phyloP scores from a whole-genome alignment of 2,888 invertebrate genomes.

The Agrotis puta region DNA sequence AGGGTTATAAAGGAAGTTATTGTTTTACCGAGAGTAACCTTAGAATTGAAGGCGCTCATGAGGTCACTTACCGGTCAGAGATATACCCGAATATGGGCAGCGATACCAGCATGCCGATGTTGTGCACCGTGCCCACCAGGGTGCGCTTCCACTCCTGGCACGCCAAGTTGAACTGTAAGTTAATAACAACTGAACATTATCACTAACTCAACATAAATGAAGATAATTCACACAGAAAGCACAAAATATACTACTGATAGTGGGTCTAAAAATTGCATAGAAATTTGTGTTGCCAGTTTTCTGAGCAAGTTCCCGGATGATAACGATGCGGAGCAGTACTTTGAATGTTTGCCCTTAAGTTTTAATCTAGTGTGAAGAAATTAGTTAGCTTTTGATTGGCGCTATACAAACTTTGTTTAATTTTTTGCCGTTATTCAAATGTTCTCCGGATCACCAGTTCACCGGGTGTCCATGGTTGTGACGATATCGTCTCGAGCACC shows the following conservation, averaged over 20 bases:
- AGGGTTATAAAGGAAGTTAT: not conserved
- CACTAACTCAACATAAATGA: not conserved
- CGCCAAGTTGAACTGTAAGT: constrained; percentile 85
- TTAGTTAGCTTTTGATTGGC: not conserved
- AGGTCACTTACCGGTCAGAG: constrained; percentile 91
- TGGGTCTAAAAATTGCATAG: not conserved
- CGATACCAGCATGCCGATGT: constrained; percentile 93
- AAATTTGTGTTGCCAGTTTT: too few relatives aligned
- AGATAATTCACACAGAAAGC: not conserved
- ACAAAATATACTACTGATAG: not conserved
- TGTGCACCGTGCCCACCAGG: constrained; percentile 94
- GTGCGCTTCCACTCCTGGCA: constrained; percentile 94
- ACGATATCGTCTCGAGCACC: too few relatives aligned
- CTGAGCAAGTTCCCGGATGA: too few relatives aligned
- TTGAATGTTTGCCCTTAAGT: too few relatives aligned
- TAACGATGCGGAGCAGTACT: too few relatives aligned
- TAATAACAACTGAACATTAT: not conserved
- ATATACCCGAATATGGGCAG: constrained; percentile 93
- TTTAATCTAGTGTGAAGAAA: too few relatives aligned
- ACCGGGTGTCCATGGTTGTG: not conserved
- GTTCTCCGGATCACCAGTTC: not conserved
- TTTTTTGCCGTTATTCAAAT: too few relatives aligned
- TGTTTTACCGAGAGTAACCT: not conserved
- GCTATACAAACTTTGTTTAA: not conserved
- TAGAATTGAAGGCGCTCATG: not conserved